These are phyloP conservation scores for Acromyrmex charruanus DNA, from an alignment of 1,140 invertebrate genomes.

Conservation along the genomic window DNA sequence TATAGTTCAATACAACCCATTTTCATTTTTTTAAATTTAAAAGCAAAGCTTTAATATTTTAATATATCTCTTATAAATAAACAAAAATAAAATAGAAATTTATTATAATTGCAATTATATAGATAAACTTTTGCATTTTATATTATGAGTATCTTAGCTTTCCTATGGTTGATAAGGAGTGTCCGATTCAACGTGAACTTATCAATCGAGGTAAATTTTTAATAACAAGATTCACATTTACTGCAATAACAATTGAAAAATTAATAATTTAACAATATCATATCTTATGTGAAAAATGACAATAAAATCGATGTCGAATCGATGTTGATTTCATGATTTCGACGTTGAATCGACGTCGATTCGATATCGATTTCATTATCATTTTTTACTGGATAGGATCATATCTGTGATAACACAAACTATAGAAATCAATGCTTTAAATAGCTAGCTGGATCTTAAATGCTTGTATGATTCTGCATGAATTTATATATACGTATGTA, in stretches of 20 bases:
- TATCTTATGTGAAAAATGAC: too few species aligned
- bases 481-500: too few species aligned
- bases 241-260: background rate
- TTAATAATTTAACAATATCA: background rate
- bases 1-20: background rate
- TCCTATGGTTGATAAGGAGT: constrained; percentile 5
- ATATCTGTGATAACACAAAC: too few species aligned
- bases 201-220: constrained; percentile 3
- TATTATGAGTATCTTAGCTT: background rate
- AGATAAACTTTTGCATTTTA: background rate
- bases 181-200: background rate
- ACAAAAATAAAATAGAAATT: background rate
- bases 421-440: too few species aligned
- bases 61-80: background rate
- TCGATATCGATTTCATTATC: too few species aligned
- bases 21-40: background rate
- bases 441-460: too few species aligned
- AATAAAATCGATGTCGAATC: too few species aligned
- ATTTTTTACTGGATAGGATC: too few species aligned
- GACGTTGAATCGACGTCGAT: too few species aligned
- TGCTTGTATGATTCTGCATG: too few species aligned
- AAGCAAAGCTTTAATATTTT: background rate
- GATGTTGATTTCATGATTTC: too few species aligned
- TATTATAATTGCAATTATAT: background rate
- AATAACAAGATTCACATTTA: background rate